Evolutionary conservation across 2,888 invertebrate genomes (phyloP).

Genomic region (Meta bourneti): DNA sequence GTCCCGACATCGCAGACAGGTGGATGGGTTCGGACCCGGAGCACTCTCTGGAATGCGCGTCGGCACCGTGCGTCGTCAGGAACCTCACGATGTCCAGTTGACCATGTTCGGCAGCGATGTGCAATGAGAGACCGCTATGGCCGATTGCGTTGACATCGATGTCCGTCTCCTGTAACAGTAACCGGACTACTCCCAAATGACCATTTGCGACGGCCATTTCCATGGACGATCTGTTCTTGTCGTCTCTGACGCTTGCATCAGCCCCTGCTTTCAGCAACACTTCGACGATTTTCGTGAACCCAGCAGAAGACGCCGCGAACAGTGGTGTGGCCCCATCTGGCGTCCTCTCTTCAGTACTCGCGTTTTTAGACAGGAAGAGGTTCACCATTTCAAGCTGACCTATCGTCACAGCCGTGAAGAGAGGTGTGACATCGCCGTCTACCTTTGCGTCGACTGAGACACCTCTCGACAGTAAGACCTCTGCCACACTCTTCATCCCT

Average conservation of each 20-base stretch:
- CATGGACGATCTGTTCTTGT: background rate
- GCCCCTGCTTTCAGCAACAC: background rate
- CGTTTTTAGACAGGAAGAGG: background rate
- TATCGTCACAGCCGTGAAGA: background rate
- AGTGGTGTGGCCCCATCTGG: background rate
- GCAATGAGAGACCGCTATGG: background rate
- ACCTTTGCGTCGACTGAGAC: background rate
- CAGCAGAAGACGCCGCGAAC: constrained; percentile 4
- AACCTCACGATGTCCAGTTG: constrained; percentile 15
- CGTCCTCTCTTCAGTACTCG: constrained; percentile 1
- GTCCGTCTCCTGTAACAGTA: background rate
- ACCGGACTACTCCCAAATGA: background rate
- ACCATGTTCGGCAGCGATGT: constrained; percentile 34
- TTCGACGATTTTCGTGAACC: constrained; percentile 5
- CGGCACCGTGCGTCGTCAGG: background rate
- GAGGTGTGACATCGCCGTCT: background rate
- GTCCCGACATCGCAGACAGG: constrained; percentile 8
- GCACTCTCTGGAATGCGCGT: too few relatives aligned
- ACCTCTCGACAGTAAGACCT: constrained; percentile 19
- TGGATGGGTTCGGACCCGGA: constrained; percentile 20
- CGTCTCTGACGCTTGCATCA: background rate
- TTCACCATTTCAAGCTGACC: constrained; percentile 8
- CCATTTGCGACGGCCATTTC: background rate
- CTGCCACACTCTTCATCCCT: constrained; percentile 9
- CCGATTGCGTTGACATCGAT: background rate